phyloP scores from a whole-genome alignment of 2,113 vertebrate genomes.

The Protomyctophum bolini region DNA sequence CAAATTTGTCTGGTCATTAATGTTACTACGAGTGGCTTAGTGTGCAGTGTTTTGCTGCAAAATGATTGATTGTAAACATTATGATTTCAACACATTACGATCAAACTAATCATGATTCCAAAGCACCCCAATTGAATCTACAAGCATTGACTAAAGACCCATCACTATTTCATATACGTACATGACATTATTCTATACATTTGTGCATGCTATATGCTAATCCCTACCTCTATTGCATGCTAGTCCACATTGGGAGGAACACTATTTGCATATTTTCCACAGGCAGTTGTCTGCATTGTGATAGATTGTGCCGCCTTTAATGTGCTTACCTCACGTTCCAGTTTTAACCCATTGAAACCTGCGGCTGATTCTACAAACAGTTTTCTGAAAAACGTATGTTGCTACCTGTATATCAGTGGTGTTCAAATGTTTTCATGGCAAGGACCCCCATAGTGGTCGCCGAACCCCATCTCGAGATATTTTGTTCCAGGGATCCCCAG shows the following conservation, averaged over 20 bases:
- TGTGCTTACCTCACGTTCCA: constrained; percentile 60
- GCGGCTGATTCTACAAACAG: no score
- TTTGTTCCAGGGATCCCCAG: no score
- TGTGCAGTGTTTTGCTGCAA: background rate
- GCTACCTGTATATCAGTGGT: no score
- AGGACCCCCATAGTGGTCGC: no score
- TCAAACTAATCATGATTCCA: constrained; percentile 30
- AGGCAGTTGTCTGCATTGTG: constrained; percentile 55
- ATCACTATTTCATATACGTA: background rate
- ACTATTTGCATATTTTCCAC: constrained; percentile 61
- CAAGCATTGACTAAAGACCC: background rate
- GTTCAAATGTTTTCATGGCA: no score
- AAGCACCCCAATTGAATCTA: background rate
- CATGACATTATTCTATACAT: background rate
- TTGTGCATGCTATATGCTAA: constrained; percentile 47
- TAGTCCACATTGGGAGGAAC: constrained; percentile 13
- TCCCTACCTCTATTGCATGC: constrained; percentile 36
- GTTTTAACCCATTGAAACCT: constrained; percentile 23
- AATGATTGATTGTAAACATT: constrained; percentile 30
- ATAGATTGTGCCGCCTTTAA: constrained; percentile 58
- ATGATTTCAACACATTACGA: constrained; percentile 20
- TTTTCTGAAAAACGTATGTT: no score
- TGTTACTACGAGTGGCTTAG: background rate
- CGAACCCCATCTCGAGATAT: no score
- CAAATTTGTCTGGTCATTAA: no score